Conservation (phyloP, 2,113 vertebrate species). For the Phyllostomus discolor region DNA sequence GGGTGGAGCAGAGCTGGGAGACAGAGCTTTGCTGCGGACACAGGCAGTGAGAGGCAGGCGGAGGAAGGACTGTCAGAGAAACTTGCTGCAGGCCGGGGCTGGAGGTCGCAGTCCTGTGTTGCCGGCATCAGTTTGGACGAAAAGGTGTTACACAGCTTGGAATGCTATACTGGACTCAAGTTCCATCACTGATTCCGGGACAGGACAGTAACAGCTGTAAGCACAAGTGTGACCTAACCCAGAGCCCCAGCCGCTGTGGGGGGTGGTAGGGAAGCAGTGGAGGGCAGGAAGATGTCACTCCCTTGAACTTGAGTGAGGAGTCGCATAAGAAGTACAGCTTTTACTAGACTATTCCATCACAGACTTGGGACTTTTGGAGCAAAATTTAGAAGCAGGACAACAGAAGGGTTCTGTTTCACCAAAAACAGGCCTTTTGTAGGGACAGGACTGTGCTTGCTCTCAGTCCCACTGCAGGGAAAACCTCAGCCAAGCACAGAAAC, state of each 20-base stretch:
- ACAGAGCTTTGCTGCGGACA: too few species aligned
- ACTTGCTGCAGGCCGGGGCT: not conserved
- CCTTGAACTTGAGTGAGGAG: not conserved
- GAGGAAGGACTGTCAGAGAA: not conserved
- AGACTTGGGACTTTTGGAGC: not conserved
- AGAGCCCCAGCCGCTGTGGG: not conserved
- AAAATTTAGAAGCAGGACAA: not conserved
- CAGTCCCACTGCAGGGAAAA: not conserved
- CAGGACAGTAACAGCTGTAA: not conserved
- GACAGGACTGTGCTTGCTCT: not conserved
- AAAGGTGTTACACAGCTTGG: not conserved
- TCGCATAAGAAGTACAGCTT: not conserved
- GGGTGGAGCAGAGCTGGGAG: not conserved
- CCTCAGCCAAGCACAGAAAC: not conserved
- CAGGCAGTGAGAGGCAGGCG: not conserved
- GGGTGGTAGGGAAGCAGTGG: not conserved
- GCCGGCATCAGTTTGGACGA: not conserved
- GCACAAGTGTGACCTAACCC: not conserved
- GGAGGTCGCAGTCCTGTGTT: not conserved
- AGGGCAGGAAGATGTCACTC: not conserved
- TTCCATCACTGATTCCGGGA: too few species aligned
- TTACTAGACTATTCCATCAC: not conserved
- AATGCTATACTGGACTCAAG: not conserved
- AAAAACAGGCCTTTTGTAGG: not conserved
- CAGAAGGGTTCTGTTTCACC: not conserved